Conservation (phyloP, 1,140 invertebrate species). For the Lanistes nyassanus region DNA sequence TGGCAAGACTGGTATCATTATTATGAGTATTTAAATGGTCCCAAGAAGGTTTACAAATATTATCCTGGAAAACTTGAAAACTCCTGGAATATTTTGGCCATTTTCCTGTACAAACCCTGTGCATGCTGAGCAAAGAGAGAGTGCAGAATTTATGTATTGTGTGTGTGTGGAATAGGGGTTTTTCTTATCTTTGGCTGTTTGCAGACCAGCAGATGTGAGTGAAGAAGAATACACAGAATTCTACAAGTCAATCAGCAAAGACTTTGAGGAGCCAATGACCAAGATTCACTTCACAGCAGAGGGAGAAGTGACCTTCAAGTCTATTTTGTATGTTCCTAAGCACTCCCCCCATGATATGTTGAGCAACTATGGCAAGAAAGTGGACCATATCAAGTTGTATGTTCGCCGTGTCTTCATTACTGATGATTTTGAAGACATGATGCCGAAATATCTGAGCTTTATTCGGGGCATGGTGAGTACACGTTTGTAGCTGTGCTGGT, state of each 20-base stretch:
- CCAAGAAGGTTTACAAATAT: no score
- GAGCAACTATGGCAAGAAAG: slow-evolving; percentile 93
- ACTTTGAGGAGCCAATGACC: slow-evolving; percentile 84
- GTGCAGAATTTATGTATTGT: no score
- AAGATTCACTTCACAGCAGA: slow-evolving; percentile 98
- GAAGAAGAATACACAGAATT: slow-evolving; percentile 94
- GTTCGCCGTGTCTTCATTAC: slow-evolving; percentile 98
- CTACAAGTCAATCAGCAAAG: slow-evolving; percentile 94
- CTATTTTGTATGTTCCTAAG: slow-evolving; percentile 91
- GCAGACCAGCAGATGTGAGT: slow-evolving; percentile 80
- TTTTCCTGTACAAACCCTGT: no score
- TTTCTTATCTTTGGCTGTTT: slow-evolving; percentile 19
- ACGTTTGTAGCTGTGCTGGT: no score
- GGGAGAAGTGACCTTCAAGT: slow-evolving; percentile 98
- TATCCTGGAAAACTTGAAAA: no score
- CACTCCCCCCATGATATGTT: slow-evolving; percentile 91
- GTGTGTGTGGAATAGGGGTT: background rate
- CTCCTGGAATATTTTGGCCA: no score
- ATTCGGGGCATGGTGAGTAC: slow-evolving; percentile 84
- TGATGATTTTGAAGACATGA: slow-evolving; percentile 99
- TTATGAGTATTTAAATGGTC: no score
- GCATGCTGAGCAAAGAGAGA: no score
- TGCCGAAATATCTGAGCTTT: slow-evolving; percentile 97
- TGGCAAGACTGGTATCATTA: no score
- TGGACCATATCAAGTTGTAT: slow-evolving; percentile 96